Percentiles rank a stretch among this genome's conserved stretches.
phyloP scores from a whole-genome alignment of 2,113 vertebrate species.

The Ginglymostoma cirratum region DNA sequence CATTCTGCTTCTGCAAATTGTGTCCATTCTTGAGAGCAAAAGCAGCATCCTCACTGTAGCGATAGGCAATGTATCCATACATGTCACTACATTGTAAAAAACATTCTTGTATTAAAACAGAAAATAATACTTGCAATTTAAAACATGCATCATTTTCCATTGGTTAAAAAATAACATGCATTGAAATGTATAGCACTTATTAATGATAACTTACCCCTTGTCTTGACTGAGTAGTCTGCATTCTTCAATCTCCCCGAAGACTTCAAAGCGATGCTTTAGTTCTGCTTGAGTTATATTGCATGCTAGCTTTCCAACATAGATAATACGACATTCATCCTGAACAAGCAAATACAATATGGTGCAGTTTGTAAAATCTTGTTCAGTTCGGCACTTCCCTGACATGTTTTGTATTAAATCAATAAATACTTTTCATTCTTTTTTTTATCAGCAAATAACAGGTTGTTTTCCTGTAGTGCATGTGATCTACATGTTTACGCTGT shows the following conservation, averaged over 20 bases:
- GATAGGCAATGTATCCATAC: slow-evolving; percentile 84
- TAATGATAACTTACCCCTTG: slow-evolving; percentile 47
- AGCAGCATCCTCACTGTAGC: slow-evolving; percentile 65
- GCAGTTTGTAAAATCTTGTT: background rate
- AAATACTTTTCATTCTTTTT: background rate
- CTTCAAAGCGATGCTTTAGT: slow-evolving; percentile 86
- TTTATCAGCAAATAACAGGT: background rate
- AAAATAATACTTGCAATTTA: background rate
- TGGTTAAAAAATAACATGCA: background rate
- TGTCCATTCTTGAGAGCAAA: slow-evolving; percentile 61
- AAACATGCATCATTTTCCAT: no score
- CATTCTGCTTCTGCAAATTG: slow-evolving; percentile 63
- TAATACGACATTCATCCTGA: slow-evolving; percentile 88
- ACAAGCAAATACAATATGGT: slow-evolving; percentile 41
- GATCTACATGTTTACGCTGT: background rate
- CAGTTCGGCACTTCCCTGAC: background rate
- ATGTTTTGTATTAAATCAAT: background rate
- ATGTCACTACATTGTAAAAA: slow-evolving; percentile 63
- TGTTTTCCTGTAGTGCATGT: background rate
- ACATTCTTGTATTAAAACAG: background rate
- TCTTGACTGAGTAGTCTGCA: slow-evolving; percentile 83
- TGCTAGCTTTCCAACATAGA: slow-evolving; percentile 86
- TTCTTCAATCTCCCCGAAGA: slow-evolving; percentile 82
- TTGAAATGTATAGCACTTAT: background rate
- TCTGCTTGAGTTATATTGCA: slow-evolving; percentile 81